Conservation (phyloP, 1,140 invertebrate species). For the Meteorus sp. region DNA sequence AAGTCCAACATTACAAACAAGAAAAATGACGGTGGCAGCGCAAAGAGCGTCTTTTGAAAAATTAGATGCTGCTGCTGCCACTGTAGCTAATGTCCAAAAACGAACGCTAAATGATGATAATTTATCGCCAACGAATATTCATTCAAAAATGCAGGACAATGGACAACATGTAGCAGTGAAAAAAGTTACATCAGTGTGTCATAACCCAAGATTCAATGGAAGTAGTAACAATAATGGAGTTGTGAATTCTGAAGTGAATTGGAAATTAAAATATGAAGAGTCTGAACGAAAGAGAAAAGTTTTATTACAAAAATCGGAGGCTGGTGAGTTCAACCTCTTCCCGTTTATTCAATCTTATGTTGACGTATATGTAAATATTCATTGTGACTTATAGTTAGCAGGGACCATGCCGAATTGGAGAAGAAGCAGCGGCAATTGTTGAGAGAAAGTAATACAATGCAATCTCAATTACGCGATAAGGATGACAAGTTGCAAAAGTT, state of each 20-base stretch:
- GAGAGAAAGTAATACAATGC: conserved; percentile 61
- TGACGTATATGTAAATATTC: no score
- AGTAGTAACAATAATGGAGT: conserved; percentile 19
- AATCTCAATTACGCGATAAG: conserved; percentile 63
- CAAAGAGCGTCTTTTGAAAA: conserved; percentile 52
- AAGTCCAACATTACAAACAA: conserved; percentile 38
- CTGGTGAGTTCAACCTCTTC: no score
- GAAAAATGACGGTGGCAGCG: conserved; percentile 45
- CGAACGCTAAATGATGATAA: conserved; percentile 20
- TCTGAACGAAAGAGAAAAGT: conserved; percentile 68
- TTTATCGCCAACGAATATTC: conserved; percentile 12
- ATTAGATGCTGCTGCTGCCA: conserved; percentile 39
- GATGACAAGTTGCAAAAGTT: conserved; percentile 66
- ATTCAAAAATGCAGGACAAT: conserved; percentile 15
- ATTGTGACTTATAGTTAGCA: conserved; percentile 56
- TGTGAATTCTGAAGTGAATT: conserved; percentile 48
- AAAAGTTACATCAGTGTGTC: background rate
- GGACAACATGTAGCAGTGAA: conserved; percentile 11
- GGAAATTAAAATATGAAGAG: conserved; percentile 70
- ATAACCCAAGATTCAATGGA: conserved; percentile 11
- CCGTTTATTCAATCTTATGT: no score
- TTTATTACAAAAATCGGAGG: conserved; percentile 67
- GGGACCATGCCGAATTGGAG: conserved; percentile 65
- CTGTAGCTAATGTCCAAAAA: background rate
- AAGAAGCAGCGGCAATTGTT: conserved; percentile 62